Base-by-base conservation (phyloP, 2,888 invertebrate genomes). In the Andricus quercusramuli region DNA sequence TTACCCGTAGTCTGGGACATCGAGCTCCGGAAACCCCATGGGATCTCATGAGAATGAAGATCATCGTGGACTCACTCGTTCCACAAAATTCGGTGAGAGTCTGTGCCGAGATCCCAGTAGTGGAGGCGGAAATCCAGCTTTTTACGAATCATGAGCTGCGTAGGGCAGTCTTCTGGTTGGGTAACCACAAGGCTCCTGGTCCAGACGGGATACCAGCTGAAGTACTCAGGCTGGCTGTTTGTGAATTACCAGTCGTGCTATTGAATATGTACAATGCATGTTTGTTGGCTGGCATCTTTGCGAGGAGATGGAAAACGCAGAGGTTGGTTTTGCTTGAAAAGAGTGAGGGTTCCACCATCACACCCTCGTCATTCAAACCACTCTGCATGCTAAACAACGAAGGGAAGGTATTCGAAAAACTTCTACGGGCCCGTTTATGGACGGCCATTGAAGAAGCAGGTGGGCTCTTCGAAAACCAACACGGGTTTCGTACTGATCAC, bases 321-420 rank as follows among this genome's bases (percentile, higher is more conserved):
- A 77, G 82, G 13, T 65, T 87, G 22, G 81, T 84, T 0, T 82
- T 87, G 1, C 76, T 79, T 51, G 6, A 25, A 29, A 68, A 47
- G 59, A 44, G 64, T 64, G 64, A 85, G 41, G 85, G 85, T 13
- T 79, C 78, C 8, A 77, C 82, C 51, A 25, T 25, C 2, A 25
- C 25, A 25, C 25, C 25, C 25, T 25, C 25, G 25, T 25, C 25
- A 25, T 25, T 25, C 25, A 25, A 1, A 25, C 25, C 25, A 25
- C 25, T 25, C 25, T 25, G 25, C 25, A 25, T 25, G 25, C 25
- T 25, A 25, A 1, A 25, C 25, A 25, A 25, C 25, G 25, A 87
- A 11, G 88, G 86, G 0, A 90, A 87, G 77, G 47, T 89, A 0
- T 79, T 88, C 3, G 89, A 90, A 76, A 47, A 37, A 37, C 4